Evolutionary conservation across 2,888 invertebrate species (phyloP).

Genomic region (Drosophila mettleri): DNA sequence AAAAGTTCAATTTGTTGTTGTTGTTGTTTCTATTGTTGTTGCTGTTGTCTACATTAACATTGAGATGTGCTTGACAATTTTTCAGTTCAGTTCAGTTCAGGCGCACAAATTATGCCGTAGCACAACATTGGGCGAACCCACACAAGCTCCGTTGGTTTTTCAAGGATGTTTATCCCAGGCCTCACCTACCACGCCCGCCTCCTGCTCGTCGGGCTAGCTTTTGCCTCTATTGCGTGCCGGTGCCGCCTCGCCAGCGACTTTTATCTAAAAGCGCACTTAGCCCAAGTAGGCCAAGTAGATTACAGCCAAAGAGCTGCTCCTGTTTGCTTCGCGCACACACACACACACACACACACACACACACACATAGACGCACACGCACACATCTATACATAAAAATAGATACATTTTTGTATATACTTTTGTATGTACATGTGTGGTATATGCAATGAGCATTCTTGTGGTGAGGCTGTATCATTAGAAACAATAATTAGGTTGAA

Average conservation of each 20-base stretch:
- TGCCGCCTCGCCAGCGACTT: slow-evolving; percentile 68
- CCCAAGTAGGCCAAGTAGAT: slow-evolving; percentile 80
- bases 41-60: slow-evolving; percentile 66
- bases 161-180: slow-evolving; percentile 49
- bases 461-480: slow-evolving; percentile 7
- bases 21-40: background rate
- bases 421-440: background rate
- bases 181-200: background rate
- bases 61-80: slow-evolving; percentile 79
- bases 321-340: slow-evolving; percentile 16
- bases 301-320: slow-evolving; percentile 62
- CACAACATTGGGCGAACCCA: slow-evolving; percentile 74
- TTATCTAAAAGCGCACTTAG: slow-evolving; percentile 81
- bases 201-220: slow-evolving; percentile 20
- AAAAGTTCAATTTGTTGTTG: slow-evolving; percentile 70
- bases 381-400: slow-evolving; percentile 1
- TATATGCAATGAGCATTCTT: slow-evolving; percentile 7
- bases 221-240: slow-evolving; percentile 61
- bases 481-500: slow-evolving; percentile 37
- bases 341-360: slow-evolving; percentile 2
- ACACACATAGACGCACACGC: slow-evolving; percentile 7
- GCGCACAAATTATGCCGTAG: slow-evolving; percentile 76
- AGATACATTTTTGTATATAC: background rate
- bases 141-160: slow-evolving; percentile 50
- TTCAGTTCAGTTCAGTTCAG: slow-evolving; percentile 74